Evolutionary conservation across 2,113 vertebrate genomes (phyloP).

Genomic region (Mellivora capensis): DNA sequence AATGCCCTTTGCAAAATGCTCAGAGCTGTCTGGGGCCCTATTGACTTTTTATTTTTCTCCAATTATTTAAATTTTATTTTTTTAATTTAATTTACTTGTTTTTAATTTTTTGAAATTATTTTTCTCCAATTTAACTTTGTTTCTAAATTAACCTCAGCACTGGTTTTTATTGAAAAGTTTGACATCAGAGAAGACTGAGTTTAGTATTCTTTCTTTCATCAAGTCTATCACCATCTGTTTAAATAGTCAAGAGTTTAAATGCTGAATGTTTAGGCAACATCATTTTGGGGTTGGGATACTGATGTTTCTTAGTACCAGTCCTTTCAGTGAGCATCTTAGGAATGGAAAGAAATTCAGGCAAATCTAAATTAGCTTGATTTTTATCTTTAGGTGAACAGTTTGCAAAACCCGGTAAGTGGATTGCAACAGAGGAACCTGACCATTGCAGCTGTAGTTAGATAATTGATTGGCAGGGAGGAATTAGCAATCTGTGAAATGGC

Average conservation of each 20-base stretch:
- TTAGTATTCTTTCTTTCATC: background rate
- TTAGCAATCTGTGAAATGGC: conserved; percentile 43
- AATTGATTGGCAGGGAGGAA: background rate
- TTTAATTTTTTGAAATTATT: background rate
- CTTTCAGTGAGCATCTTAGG: background rate
- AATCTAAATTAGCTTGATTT: background rate
- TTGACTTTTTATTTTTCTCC: background rate
- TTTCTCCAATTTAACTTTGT: background rate
- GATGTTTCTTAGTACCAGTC: background rate
- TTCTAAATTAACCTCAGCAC: background rate
- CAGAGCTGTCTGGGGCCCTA: background rate
- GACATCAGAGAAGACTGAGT: background rate
- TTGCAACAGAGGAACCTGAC: background rate
- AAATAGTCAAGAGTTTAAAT: background rate
- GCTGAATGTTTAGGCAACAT: background rate
- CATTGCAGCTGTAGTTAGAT: background rate
- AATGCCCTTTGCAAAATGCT: background rate
- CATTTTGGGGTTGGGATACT: background rate
- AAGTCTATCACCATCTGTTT: background rate
- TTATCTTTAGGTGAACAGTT: background rate
- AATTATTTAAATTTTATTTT: background rate
- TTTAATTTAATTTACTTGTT: background rate
- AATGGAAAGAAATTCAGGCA: background rate
- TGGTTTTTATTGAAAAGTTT: conserved; percentile 24
- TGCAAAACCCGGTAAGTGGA: background rate